Base-by-base conservation (phyloP, 2,797 vertebrate species). In the Pitangus sulphuratus region DNA sequence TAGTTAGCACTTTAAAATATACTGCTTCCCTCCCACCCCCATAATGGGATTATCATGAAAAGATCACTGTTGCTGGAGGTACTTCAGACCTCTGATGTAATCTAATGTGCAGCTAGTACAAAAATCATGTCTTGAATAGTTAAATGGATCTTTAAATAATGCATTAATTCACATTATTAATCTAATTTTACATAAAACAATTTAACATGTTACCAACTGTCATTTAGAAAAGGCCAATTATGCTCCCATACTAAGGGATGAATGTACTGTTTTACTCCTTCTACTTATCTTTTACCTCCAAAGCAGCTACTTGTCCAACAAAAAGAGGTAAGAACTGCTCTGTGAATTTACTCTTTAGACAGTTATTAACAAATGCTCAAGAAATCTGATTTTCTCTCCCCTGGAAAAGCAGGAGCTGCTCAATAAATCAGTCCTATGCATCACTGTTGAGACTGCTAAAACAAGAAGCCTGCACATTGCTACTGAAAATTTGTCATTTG, bases 21-120 rank as follows among this genome's bases (percentile, higher is more conserved):
- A 48, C 17, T 54, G 9, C 3, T 7, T 9, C 6, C 15, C 4
- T 7, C 24, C 5, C 5, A 28, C 11, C 18, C 9, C 9, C 8
- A 0, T 24, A 84, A 45, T 24, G 8, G n/a, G 15, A 68, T 53
- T 54, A 56, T 31, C 24, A 75, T 13, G 12, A 37, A 74, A 62
- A 77, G 40, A 62, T 21, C 19, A 80, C 30, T 90, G 58, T 62
- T 56, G 58, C 51, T 70, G 48, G 18, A 60, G 14, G 12, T 78
- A 30, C 60, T 70, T 74, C 35, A 58, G 31, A 66, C 28, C 28
- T 81, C 74, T 78, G 24, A 39, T 65, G 33, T n/a, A 76, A 48
- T 74, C 40, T 62, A 47, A 66, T 10, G 9, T 30, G 39, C 30
- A 60, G 72, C 22, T 81, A 45, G 42, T 56, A 66, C 22, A 68